Base-by-base conservation (phyloP, 2,113 vertebrate genomes). In the Hippocampus guttulatus region DNA sequence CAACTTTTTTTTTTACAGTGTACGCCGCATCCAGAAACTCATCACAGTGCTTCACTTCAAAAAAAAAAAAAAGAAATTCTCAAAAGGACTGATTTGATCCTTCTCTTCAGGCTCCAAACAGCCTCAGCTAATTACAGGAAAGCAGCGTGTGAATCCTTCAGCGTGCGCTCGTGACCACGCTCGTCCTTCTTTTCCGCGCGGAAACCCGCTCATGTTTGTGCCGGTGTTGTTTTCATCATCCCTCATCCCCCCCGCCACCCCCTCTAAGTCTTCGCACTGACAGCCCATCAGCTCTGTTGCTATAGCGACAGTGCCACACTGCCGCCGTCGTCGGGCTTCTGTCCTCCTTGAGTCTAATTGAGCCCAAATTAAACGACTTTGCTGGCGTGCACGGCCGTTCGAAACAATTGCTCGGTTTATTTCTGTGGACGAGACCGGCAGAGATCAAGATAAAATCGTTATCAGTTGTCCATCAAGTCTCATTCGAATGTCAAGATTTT, bases 241-340 rank as follows among this genome's bases (percentile, higher is more conserved):
- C 40, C 75, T 68, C 58, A 58, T 64, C 43, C 58, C 43, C 58
- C 40, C 0, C 51, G 64, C 68, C 61, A n/a, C 71, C 69, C 41
- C 62, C 23, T 12, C n/a, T n/a, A 49, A 49, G 51, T 51, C 64
- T 71, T 49, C 67, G 68, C 54, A 63, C 41, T 77, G 77, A 79
- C 81, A 74, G 78, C 75, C 80, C 74, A 79, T 84, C 84, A 77
- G 70, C 68, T 68, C 81, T 69, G 83, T 88, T 64, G 70, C 79
- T 72, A 85, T 83, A 74, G 83, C 78, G 84, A 84, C 84, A 62
- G 74, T 4, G 60, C 68, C 18, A 2, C 68, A 3, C 66, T n/a
- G 64, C 69, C 43, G 49, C 54, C 71, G 80, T 47, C 67, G 69
- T 79, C 78, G 47, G 23, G 68, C 73, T 71, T 76, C 79, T 78